A percentile compares a stretch with the other conserved stretches of the same genome.
These are phyloP conservation scores for Drosophila willistoni DNA, from an alignment of 1,140 invertebrate genomes.

Conservation along the genomic window DNA sequence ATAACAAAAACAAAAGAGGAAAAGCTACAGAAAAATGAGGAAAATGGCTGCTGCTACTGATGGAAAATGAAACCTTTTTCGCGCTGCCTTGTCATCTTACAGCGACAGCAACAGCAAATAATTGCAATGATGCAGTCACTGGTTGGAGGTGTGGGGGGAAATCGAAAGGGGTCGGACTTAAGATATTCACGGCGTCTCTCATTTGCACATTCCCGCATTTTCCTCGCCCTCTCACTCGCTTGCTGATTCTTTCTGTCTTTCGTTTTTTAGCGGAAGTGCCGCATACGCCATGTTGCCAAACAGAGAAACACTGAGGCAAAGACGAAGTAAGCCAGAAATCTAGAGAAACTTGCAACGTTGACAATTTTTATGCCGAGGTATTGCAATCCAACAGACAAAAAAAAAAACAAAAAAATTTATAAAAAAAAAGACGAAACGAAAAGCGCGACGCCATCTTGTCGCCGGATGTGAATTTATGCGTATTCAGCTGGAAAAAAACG, in stretches of 20 bases:
- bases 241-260: neutral
- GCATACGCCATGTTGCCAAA: slow-evolving; percentile 23
- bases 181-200: slow-evolving; percentile 20
- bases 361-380: slow-evolving; percentile 46
- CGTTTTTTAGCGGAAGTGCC: slow-evolving; percentile 18
- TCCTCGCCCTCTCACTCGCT: neutral
- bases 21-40: slow-evolving; percentile 6
- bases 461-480: slow-evolving; percentile 68
- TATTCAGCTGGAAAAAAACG: slow-evolving; percentile 51
- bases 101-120: slow-evolving; percentile 16
- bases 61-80: slow-evolving; percentile 13
- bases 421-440: neutral
- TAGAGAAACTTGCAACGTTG: slow-evolving; percentile 41
- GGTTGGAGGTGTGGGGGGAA: neutral
- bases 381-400: neutral
- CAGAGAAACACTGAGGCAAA: slow-evolving; percentile 1
- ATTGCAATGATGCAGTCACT: slow-evolving; percentile 8
- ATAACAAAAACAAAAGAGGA: slow-evolving; percentile 17
- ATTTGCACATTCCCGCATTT: slow-evolving; percentile 20
- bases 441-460: slow-evolving; percentile 47
- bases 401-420: neutral
- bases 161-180: slow-evolving; percentile 6
- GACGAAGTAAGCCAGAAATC: neutral
- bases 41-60: slow-evolving; percentile 7
- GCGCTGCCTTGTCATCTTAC: slow-evolving; percentile 11